These are phyloP conservation scores for Asbolus verrucosus DNA, from an alignment of 1,140 invertebrate genomes.

Conservation along the genomic window DNA sequence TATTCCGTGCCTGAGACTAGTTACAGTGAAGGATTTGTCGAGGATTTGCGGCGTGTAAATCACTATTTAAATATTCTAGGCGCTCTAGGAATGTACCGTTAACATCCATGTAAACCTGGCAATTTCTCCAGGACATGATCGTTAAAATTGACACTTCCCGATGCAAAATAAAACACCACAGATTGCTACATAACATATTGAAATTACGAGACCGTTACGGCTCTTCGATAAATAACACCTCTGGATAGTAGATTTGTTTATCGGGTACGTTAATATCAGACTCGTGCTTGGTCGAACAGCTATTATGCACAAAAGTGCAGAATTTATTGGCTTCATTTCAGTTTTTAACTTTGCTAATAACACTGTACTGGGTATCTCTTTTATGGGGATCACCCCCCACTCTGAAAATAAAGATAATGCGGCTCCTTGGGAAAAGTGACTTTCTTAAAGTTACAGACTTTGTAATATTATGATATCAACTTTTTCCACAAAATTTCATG, in stretches of 20 bases:
- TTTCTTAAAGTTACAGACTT: too few species aligned
- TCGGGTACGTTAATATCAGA: neutral
- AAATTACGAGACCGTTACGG: conserved; percentile 20
- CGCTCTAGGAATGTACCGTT: conserved; percentile 39
- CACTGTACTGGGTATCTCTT: neutral
- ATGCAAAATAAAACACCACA: conserved; percentile 36
- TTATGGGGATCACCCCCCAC: too few species aligned
- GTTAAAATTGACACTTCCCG: conserved; percentile 47
- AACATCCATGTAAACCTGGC: conserved; percentile 29
- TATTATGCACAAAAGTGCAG: conserved; percentile 13
- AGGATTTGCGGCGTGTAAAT: conserved; percentile 21
- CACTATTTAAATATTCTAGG: conserved; percentile 34
- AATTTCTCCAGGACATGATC: conserved; percentile 42
- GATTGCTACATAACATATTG: conserved; percentile 16
- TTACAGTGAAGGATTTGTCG: conserved; percentile 29
- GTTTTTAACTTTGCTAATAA: too few species aligned
- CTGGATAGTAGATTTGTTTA: conserved; percentile 1
- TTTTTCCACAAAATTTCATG: too few species aligned
- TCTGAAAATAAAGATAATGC: too few species aligned
- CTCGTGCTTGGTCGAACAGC: neutral
- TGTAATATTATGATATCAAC: too few species aligned
- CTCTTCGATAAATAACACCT: conserved; percentile 14
- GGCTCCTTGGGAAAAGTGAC: too few species aligned
- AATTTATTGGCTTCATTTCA: too few species aligned
- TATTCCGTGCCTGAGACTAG: conserved; percentile 29